These are phyloP conservation scores for Amorpha juglandis DNA, from an alignment of 2,888 invertebrate genomes.

Conservation along the genomic window DNA sequence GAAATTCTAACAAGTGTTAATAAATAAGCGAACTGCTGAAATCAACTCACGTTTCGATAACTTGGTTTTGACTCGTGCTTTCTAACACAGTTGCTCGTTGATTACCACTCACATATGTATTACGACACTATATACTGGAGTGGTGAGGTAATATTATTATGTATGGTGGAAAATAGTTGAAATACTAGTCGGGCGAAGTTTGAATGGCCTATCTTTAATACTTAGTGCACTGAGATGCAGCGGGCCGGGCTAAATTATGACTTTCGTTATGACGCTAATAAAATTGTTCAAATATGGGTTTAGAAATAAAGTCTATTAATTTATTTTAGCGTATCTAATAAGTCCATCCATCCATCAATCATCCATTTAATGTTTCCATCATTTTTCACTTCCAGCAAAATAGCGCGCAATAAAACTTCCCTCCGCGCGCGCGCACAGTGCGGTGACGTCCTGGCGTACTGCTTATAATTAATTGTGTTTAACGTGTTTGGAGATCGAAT, in stretches of 20 bases:
- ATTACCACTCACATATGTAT: background rate
- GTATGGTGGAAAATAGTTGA: constrained; percentile 37
- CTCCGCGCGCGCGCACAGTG: no score
- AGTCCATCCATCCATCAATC: no score
- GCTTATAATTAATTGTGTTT: no score
- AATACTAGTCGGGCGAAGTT: constrained; percentile 34
- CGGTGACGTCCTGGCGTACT: no score
- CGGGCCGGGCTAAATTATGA: background rate
- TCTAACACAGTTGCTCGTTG: background rate
- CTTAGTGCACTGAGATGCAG: constrained; percentile 23
- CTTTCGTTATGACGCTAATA: constrained; percentile 1
- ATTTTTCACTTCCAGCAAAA: no score
- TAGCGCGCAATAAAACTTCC: no score
- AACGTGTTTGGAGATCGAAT: no score
- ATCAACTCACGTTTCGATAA: constrained; percentile 2
- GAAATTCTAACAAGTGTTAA: constrained; percentile 11
- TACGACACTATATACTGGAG: constrained; percentile 24
- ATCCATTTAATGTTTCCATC: no score
- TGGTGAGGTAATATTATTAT: constrained; percentile 28
- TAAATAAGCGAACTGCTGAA: background rate
- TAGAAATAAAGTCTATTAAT: background rate
- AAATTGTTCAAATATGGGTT: background rate
- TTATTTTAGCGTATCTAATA: no score
- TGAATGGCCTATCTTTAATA: constrained; percentile 17
- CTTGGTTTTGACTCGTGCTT: background rate